These are phyloP conservation scores for Pinctada fucata DNA, from an alignment of 2,888 invertebrate genomes.

Conservation along the genomic window DNA sequence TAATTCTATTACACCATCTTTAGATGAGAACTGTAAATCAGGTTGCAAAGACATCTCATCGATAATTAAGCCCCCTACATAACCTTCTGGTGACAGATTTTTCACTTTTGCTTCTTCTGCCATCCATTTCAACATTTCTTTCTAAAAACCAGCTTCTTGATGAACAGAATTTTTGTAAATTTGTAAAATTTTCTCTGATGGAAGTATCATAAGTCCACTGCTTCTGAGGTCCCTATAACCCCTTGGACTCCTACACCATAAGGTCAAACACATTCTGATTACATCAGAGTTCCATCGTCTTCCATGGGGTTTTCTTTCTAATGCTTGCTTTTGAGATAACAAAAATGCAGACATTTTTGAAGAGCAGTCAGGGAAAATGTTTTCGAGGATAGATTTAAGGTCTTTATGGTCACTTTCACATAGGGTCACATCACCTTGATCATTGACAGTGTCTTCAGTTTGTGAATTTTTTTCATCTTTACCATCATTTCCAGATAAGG, in stretches of 20 bases:
- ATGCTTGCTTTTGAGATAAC: slow-evolving; percentile 14
- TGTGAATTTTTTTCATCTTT: not conserved
- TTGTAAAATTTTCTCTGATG: slow-evolving; percentile 33
- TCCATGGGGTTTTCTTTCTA: slow-evolving; percentile 16
- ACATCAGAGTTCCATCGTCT: slow-evolving; percentile 41
- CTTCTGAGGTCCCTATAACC: slow-evolving; percentile 35
- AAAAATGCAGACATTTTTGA: slow-evolving; percentile 8
- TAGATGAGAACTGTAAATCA: slow-evolving; percentile 23
- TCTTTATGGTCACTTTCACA: slow-evolving; percentile 10
- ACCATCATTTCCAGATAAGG: not conserved
- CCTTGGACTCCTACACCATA: slow-evolving; percentile 42
- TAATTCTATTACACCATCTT: not conserved
- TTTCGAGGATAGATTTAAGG: slow-evolving; percentile 5
- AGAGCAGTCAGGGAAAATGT: slow-evolving; percentile 13
- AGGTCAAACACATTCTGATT: slow-evolving; percentile 35
- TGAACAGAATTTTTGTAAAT: slow-evolving; percentile 39
- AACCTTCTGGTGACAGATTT: slow-evolving; percentile 42
- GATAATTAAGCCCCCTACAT: slow-evolving; percentile 40
- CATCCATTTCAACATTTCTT: slow-evolving; percentile 45
- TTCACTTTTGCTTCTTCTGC: slow-evolving; percentile 31
- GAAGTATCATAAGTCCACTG: slow-evolving; percentile 36
- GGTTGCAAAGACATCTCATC: slow-evolving; percentile 48
- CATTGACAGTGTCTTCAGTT: slow-evolving; percentile 1
- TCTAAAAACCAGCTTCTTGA: slow-evolving; percentile 41
- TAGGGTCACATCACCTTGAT: slow-evolving; percentile 1